Conservation (phyloP, 2,113 vertebrate species). For the Brienomyrus longianalis region DNA sequence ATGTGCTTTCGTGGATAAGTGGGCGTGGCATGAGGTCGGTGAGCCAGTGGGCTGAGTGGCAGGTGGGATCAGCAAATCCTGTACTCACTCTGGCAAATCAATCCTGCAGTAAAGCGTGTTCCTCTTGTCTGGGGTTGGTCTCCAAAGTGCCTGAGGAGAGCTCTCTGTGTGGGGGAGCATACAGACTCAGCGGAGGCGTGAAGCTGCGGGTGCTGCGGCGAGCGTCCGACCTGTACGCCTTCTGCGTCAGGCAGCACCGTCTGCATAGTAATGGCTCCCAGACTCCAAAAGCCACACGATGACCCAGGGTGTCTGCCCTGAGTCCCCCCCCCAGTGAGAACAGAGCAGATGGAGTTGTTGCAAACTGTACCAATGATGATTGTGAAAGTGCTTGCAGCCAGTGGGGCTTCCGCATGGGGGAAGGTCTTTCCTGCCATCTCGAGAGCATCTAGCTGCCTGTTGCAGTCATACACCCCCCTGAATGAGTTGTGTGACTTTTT, state of each 20-base stretch:
- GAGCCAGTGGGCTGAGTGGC: background rate
- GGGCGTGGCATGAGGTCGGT: background rate
- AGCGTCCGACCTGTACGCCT: background rate
- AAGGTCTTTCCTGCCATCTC: background rate
- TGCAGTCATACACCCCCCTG: too few relatives aligned
- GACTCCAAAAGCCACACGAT: background rate
- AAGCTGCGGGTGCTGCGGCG: background rate
- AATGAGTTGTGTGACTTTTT: background rate
- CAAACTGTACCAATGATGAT: background rate
- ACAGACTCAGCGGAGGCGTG: background rate
- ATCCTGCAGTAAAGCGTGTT: background rate
- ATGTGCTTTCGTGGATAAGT: background rate
- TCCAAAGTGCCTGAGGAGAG: background rate
- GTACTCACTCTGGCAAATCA: background rate
- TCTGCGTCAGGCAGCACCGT: background rate
- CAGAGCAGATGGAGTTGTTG: background rate
- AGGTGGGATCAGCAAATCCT: background rate
- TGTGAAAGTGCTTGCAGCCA: constrained; percentile 16
- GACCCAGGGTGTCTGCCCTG: background rate
- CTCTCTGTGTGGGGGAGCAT: background rate
- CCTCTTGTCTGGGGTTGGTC: background rate
- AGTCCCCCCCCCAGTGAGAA: background rate
- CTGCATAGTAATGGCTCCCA: background rate
- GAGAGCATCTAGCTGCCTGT: background rate
- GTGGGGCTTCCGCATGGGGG: background rate